Conservation (phyloP, 2,113 vertebrate species). For the Tachysurus vachellii region DNA sequence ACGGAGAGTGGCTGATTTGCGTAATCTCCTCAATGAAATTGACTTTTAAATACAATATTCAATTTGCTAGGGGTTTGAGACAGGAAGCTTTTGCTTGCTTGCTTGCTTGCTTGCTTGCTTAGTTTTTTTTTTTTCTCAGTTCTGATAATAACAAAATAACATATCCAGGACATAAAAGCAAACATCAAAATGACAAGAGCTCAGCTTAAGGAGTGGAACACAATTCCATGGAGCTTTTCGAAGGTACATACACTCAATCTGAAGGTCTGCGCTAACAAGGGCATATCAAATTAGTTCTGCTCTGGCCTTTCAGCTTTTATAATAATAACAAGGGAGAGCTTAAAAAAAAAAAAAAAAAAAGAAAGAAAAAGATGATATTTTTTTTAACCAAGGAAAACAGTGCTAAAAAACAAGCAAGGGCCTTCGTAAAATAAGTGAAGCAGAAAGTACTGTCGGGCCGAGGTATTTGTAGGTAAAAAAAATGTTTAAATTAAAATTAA, state of each 20-base stretch:
- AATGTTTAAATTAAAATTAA: background rate
- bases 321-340: constrained; percentile 57
- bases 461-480: background rate
- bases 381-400: constrained; percentile 30
- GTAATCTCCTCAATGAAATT: constrained; percentile 78
- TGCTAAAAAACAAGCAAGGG: constrained; percentile 43
- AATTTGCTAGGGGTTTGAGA: constrained; percentile 68
- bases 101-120: background rate
- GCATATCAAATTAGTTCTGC: constrained; percentile 65
- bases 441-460: background rate
- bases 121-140: constrained; percentile 58
- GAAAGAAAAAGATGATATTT: constrained; percentile 21
- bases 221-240: constrained; percentile 62
- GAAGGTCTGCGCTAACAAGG: constrained; percentile 65
- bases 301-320: constrained; percentile 60
- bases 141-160: constrained; percentile 78
- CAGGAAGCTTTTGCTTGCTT: constrained; percentile 41
- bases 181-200: constrained; percentile 69
- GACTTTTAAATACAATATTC: constrained; percentile 80
- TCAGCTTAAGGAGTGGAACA: constrained; percentile 52
- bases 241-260: constrained; percentile 66
- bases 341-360: constrained; percentile 48
- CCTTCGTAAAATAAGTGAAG: constrained; percentile 30
- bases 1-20: constrained; percentile 71
- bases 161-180: constrained; percentile 76